Conservation (phyloP, 2,113 vertebrate genomes). For the Nannobrachium achirus region DNA sequence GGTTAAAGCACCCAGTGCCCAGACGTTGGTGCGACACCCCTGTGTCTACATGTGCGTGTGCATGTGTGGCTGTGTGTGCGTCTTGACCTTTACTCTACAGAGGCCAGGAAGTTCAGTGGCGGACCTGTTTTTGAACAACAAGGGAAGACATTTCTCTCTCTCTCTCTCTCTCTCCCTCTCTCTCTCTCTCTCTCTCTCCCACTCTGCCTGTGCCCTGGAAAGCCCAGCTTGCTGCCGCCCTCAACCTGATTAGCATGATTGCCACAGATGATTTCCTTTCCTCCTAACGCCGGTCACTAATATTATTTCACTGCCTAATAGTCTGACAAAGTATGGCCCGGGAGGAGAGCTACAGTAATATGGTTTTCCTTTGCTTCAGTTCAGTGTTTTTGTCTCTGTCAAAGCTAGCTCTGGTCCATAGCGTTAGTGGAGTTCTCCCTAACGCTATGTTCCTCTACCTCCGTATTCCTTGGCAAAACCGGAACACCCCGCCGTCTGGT, state of each 20-base stretch:
- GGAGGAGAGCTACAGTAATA: not conserved
- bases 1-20: too few relatives aligned
- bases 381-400: not conserved
- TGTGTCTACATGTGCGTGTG: constrained; percentile 6
- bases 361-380: constrained; percentile 7
- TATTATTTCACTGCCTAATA: constrained; percentile 26
- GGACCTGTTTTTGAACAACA: constrained; percentile 39
- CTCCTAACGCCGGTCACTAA: constrained; percentile 23
- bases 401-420: too few relatives aligned
- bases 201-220: not conserved
- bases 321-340: not conserved
- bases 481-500: too few relatives aligned
- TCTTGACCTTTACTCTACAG: constrained; percentile 34
- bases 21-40: too few relatives aligned
- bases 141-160: constrained; percentile 8
- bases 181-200: not conserved
- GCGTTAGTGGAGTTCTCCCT: too few relatives aligned
- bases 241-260: constrained; percentile 25
- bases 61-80: not conserved
- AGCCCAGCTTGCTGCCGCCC: not conserved
- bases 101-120: constrained; percentile 27
- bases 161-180: not conserved
- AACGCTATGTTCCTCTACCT: too few relatives aligned
- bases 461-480: too few relatives aligned
- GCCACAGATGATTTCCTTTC: constrained; percentile 5